Evolutionary conservation across 2,888 invertebrate genomes (phyloP).

Genomic region (Boloria euphrosyne): DNA sequence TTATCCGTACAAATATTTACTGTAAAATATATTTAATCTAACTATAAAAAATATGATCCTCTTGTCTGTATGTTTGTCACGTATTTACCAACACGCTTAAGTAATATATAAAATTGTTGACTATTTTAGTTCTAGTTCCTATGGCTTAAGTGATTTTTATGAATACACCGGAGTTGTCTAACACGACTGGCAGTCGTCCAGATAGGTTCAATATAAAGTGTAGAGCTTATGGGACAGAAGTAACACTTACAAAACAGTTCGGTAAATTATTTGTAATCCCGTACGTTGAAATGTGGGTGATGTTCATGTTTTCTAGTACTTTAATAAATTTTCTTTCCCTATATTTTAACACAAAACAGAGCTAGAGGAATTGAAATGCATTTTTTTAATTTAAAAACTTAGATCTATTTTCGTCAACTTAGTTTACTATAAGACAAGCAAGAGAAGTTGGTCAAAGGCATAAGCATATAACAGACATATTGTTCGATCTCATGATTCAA

Average conservation of each 20-base stretch:
- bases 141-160: conserved; percentile 7
- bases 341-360: not conserved
- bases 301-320: not conserved
- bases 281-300: not conserved
- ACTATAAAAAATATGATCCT: too few relatives aligned
- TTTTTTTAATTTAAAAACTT: not conserved
- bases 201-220: conserved; percentile 31
- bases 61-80: conserved; percentile 9
- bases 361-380: too few relatives aligned
- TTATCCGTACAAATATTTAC: too few relatives aligned
- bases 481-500: too few relatives aligned
- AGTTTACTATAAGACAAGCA: too few relatives aligned
- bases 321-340: not conserved
- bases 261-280: conserved; percentile 25
- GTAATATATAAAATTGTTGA: conserved; percentile 4
- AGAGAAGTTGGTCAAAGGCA: too few relatives aligned
- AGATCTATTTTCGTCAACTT: too few relatives aligned
- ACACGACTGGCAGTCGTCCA: conserved; percentile 35
- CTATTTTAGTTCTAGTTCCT: conserved; percentile 17
- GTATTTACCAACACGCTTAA: not conserved
- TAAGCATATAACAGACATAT: too few relatives aligned
- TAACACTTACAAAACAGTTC: conserved; percentile 33
- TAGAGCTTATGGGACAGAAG: conserved; percentile 29
- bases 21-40: not conserved
- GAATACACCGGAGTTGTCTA: not conserved